Percentiles rank a stretch among this genome's conserved stretches.
phyloP scores from a whole-genome alignment of 2,797 vertebrate species.

The Lithobates sylvaticus region DNA sequence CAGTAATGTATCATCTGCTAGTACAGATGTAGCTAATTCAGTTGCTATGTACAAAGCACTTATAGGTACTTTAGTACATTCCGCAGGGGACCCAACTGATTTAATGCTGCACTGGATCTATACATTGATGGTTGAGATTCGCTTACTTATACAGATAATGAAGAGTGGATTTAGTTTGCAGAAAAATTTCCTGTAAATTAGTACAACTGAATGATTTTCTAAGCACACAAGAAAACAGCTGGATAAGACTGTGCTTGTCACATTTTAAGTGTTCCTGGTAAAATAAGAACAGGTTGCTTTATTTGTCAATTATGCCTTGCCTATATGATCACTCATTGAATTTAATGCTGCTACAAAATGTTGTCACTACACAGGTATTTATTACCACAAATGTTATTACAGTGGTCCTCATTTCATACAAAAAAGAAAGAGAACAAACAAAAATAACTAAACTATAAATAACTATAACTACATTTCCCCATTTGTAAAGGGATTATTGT shows the following conservation, averaged over 20 bases:
- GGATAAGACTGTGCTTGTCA: background rate
- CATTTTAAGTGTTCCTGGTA: background rate
- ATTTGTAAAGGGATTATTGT: background rate
- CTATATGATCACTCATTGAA: background rate
- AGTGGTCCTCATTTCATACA: background rate
- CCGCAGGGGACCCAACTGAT: background rate
- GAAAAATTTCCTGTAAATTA: background rate
- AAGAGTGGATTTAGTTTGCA: background rate
- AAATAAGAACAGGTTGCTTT: background rate
- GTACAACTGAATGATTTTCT: background rate
- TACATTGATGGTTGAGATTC: background rate
- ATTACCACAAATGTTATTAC: no score
- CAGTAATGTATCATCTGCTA: background rate
- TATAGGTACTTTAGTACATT: background rate
- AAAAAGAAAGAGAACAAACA: no score
- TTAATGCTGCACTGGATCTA: constrained; percentile 4
- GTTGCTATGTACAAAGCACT: constrained; percentile 10
- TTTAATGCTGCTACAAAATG: background rate
- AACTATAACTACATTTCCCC: no score
- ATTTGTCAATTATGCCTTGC: background rate
- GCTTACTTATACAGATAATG: background rate
- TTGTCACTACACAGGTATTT: background rate
- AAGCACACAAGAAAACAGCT: background rate
- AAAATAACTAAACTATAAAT: background rate
- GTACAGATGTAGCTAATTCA: background rate